Evolutionary conservation across 2,888 invertebrate species (phyloP), one percentile per base, ranked within the genome.

Genomic region (Sphecodes monilicornis): DNA sequence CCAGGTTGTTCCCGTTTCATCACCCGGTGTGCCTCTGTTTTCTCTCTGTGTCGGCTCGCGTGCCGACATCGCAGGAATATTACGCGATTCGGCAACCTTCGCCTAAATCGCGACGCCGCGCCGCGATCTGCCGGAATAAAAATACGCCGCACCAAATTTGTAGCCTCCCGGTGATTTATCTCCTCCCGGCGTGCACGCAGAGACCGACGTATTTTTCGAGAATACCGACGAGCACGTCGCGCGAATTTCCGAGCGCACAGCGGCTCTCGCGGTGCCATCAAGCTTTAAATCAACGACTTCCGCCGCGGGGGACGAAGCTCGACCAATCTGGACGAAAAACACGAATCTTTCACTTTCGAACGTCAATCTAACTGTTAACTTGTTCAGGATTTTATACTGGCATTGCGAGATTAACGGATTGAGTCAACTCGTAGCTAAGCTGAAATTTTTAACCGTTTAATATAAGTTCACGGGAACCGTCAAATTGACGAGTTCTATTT

Each of bases 51-150:
- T 43, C 72, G 57, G 46, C 66, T 68, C 80, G 80, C 85, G 80
- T 84, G 78, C 83, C 90, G 78, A 85, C 89, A 84, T 88, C 75
- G 88, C 82, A 77, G 84, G 91, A 91, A 90, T 91, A 90, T 90
- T 85, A 86, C 84, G 46, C 77, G 88, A 83, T 88, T 88, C 86
- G 83, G 71, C 82, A 80, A 74, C 71, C 80, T 79, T 78, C 88
- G 72, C 80, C 87, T 73, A 76, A 82, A 85, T 82, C 87, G 87
- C 46, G 36, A 57, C 60, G 60, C 29, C 60, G 60, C 50, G 82
- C 76, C 71, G 36, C 82, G 85, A 76, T 84, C 84, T 72, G 74
- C 16, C 68, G 46, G 60, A 76, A 83, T 78, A 66, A 89, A 79
- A 81, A 71, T 78, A 88, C 80, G 82, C 77, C 68, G 36, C 70